Evolutionary conservation across 1,140 invertebrate species (phyloP), one percentile per base, ranked within the genome.

Genomic region (Helicoverpa zea): DNA sequence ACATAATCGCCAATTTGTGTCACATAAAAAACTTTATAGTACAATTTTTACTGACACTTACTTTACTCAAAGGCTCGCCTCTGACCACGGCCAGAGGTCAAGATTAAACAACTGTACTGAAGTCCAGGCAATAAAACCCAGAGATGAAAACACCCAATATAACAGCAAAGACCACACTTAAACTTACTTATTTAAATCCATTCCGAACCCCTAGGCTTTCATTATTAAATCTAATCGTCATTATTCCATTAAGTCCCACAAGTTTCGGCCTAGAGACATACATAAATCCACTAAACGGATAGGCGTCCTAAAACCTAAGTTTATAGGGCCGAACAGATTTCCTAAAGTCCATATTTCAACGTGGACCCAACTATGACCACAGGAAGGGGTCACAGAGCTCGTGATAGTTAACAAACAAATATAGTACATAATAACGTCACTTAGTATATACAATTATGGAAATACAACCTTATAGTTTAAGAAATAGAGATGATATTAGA

Each of bases 341-440:
- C 75, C 49, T 79, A 72, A 61, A 56, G 47, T 64, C 81, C 70
- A 82, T 82, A 82, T 82, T 82, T 82, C 76, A 82, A 56, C 16
- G 47, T 29, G 56, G 47, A 74, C 58, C 70, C 61, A 75, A 84
- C 66, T 81, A 73, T 81, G 79, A 83, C 68, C 77, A 79, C 11
- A 63, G 54, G 73, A 73, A 35, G 70, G 59, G 83, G 83, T 84
- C 83, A 84, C 66, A 29, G 70, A 2, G 23, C 61, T 64, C 59
- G 49, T 61, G 49, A 59, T 49, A 52, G 51, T 68, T 58, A 56
- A 56, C 64, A 79, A 58, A 68, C 35, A 79, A 49, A 58, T 70
- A 79, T 59, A 70, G 29, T 43, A 79, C 52, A 79, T 70, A 79
- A 79, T 70, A 59, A 70, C 76, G 12, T 70, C 52, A 70, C 30